A percentile compares a stretch with the other conserved stretches of the same genome.
phyloP scores from a whole-genome alignment of 1,140 invertebrate genomes.

The Drosophila sproati region DNA sequence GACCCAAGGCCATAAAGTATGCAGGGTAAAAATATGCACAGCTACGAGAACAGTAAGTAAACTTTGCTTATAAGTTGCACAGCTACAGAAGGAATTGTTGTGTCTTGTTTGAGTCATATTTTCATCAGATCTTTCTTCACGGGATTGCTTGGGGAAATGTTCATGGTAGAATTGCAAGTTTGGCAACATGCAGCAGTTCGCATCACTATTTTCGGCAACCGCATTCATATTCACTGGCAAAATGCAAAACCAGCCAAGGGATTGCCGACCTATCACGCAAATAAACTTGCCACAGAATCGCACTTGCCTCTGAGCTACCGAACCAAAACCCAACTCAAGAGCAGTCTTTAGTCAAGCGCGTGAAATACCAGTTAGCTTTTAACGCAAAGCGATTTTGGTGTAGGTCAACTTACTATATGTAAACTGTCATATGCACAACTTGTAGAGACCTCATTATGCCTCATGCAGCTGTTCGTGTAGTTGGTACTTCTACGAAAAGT shows the following conservation, averaged over 20 bases:
- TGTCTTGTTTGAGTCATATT: conserved; percentile 68
- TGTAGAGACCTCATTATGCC: conserved; percentile 43
- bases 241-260: conserved; percentile 62
- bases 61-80: conserved; percentile 63
- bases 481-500: conserved; percentile 49
- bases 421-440: conserved; percentile 48
- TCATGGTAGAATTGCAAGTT: conserved; percentile 54
- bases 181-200: conserved; percentile 50
- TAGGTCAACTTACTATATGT: conserved; percentile 38
- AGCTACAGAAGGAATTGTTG: conserved; percentile 50
- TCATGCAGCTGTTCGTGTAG: conserved; percentile 49
- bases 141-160: conserved; percentile 56
- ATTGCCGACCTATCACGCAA: conserved; percentile 57
- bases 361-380: conserved; percentile 58
- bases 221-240: conserved; percentile 55
- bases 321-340: background rate
- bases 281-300: conserved; percentile 41
- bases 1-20: conserved; percentile 49
- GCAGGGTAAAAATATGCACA: conserved; percentile 49
- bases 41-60: conserved; percentile 58
- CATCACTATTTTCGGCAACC: conserved; percentile 3
- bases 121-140: conserved; percentile 44
- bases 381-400: conserved; percentile 43
- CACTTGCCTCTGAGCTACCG: conserved; percentile 16
- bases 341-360: conserved; percentile 32